Percentiles rank a stretch among this genome's conserved stretches.
These are phyloP conservation scores for Actinia equina DNA, from an alignment of 64 coral and sea anemone genomes.

Conservation along the genomic window DNA sequence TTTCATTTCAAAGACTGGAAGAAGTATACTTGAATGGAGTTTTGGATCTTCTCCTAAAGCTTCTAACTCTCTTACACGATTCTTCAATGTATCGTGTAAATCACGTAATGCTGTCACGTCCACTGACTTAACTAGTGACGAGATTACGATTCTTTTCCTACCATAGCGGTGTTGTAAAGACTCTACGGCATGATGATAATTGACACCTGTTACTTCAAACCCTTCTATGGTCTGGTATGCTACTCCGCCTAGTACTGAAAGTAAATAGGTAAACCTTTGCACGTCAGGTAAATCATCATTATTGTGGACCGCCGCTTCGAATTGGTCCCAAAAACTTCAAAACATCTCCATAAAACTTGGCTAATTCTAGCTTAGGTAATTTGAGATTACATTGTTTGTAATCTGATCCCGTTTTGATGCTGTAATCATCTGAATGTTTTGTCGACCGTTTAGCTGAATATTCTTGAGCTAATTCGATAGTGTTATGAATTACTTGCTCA, in stretches of 20 bases:
- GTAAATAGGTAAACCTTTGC: slow-evolving; percentile 51
- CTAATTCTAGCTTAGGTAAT: slow-evolving; percentile 37
- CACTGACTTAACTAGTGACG: slow-evolving; percentile 47
- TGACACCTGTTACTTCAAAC: slow-evolving; percentile 38
- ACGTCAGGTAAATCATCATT: slow-evolving; percentile 45
- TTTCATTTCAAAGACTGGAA: slow-evolving; percentile 39
- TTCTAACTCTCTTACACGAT: slow-evolving; percentile 39
- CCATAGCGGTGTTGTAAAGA: slow-evolving; percentile 35
- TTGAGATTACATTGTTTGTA: neutral
- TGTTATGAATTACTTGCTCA: neutral
- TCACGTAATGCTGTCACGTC: slow-evolving; percentile 17
- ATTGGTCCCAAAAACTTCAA: slow-evolving; percentile 26
- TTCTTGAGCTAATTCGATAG: slow-evolving; percentile 2
- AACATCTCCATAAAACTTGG: slow-evolving; percentile 55
- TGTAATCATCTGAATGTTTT: neutral
- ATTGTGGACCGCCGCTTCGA: slow-evolving; percentile 34
- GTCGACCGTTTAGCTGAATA: neutral
- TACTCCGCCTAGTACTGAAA: slow-evolving; percentile 26
- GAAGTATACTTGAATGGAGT: slow-evolving; percentile 20
- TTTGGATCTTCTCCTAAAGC: slow-evolving; percentile 36
- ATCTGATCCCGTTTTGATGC: neutral
- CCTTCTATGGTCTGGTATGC: slow-evolving; percentile 44
- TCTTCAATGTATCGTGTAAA: slow-evolving; percentile 45
- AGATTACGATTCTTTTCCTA: slow-evolving; percentile 39
- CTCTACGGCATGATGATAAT: slow-evolving; percentile 37